phyloP scores from a whole-genome alignment of 2,797 vertebrate species.

The Dallia pectoralis region DNA sequence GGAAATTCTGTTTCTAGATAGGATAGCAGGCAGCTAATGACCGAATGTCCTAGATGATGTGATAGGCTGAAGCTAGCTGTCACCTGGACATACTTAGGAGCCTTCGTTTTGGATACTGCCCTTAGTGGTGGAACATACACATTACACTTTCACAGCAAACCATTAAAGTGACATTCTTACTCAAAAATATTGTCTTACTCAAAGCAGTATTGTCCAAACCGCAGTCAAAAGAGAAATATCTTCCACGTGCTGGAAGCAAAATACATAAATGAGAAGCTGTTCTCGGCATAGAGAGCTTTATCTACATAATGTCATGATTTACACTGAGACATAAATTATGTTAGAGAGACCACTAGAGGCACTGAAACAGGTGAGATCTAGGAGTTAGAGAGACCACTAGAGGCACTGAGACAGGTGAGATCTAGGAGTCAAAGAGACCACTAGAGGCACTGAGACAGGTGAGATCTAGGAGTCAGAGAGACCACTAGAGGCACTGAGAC shows the following conservation, averaged over 20 bases:
- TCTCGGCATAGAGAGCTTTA: slow-evolving; percentile 43
- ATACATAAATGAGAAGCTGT: slow-evolving; percentile 25
- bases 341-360: not conserved
- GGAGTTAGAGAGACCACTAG: not conserved
- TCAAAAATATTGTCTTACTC: slow-evolving; percentile 38
- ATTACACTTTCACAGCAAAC: slow-evolving; percentile 24
- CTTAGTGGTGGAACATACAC: not conserved
- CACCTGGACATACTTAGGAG: not conserved
- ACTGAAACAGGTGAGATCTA: not conserved
- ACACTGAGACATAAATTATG: not conserved
- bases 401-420: too few species aligned
- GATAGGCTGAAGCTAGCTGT: not conserved
- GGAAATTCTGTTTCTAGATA: not conserved
- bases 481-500: too few species aligned
- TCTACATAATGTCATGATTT: slow-evolving; percentile 38
- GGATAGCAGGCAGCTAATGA: not conserved
- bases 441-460: too few species aligned
- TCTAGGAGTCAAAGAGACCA: too few species aligned
- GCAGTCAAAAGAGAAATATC: slow-evolving; percentile 37
- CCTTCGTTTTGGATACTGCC: not conserved
- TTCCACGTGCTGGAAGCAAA: slow-evolving; percentile 28
- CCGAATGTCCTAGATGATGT: not conserved
- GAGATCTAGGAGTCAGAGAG: too few species aligned
- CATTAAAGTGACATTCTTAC: slow-evolving; percentile 18
- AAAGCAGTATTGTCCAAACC: slow-evolving; percentile 42